These are phyloP conservation scores for Scaptomyza tumidula DNA, from an alignment of 2,888 invertebrate genomes.

Conservation along the genomic window DNA sequence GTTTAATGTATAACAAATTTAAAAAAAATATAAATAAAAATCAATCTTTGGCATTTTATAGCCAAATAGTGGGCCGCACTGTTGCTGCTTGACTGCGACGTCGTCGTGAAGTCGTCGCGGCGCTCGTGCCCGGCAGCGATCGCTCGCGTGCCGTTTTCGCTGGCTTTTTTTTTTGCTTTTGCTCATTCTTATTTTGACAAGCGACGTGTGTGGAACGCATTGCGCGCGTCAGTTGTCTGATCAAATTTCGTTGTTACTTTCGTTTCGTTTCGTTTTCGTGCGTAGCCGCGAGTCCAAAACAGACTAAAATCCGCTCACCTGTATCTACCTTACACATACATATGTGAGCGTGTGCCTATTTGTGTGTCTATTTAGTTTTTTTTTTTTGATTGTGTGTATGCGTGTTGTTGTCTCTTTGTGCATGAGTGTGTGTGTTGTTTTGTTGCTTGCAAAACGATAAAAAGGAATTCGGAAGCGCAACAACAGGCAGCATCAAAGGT, in stretches of 20 bases:
- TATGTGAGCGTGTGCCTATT: slow-evolving; percentile 18
- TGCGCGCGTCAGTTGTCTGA: slow-evolving; percentile 44
- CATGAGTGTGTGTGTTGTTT: slow-evolving; percentile 4
- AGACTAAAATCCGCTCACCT: neutral
- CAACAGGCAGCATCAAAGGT: slow-evolving; percentile 10
- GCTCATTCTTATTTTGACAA: slow-evolving; percentile 76
- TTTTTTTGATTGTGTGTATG: neutral
- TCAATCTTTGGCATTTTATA: neutral
- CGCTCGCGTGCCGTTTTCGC: slow-evolving; percentile 63
- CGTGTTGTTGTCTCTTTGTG: neutral
- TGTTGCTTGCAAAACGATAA: slow-evolving; percentile 20
- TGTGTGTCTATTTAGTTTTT: neutral
- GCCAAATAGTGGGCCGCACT: slow-evolving; percentile 26
- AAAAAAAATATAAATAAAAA: no score
- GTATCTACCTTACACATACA: neutral
- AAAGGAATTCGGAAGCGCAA: slow-evolving; percentile 20
- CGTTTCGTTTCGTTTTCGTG: slow-evolving; percentile 44
- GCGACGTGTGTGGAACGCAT: slow-evolving; percentile 65
- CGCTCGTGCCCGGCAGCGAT: slow-evolving; percentile 45
- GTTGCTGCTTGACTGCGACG: slow-evolving; percentile 36
- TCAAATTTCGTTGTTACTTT: slow-evolving; percentile 54
- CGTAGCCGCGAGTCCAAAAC: slow-evolving; percentile 22
- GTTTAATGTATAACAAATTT: no score
- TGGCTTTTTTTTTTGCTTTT: slow-evolving; percentile 52
- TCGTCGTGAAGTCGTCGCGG: slow-evolving; percentile 23